A percentile compares a stretch with the other conserved stretches of the same genome.
Evolutionary conservation across 2,888 invertebrate genomes (phyloP).

Genomic region (Caenorhabditis japonica): DNA sequence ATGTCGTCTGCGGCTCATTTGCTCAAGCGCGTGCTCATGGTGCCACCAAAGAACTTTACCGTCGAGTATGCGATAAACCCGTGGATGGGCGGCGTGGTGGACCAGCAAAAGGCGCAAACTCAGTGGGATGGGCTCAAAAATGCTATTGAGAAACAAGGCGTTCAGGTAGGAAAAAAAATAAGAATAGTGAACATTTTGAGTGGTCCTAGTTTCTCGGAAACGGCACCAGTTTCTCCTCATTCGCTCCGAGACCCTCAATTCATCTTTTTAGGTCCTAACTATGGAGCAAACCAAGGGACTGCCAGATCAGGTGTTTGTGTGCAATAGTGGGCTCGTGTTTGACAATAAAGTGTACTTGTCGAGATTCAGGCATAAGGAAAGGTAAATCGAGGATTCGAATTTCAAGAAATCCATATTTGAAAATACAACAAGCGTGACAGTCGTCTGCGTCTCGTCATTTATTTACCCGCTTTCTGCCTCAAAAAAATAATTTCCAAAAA

Average conservation of each 20-base stretch:
- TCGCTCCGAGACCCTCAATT: no score
- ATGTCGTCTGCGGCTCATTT: constrained; percentile 69
- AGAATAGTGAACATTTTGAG: no score
- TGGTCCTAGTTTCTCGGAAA: no score
- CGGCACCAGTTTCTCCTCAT: no score
- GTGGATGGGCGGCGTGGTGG: constrained; percentile 77
- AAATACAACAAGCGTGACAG: no score
- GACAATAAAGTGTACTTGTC: constrained; percentile 75
- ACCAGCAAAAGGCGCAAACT: constrained; percentile 66
- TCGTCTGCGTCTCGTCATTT: no score
- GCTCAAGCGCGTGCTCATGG: constrained; percentile 75
- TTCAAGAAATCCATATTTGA: background rate
- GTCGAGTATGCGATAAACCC: constrained; percentile 76
- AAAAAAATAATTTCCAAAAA: no score
- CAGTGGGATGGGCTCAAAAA: constrained; percentile 74
- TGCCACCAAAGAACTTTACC: constrained; percentile 75
- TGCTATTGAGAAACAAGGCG: constrained; percentile 74
- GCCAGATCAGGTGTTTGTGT: constrained; percentile 77
- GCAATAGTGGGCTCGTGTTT: constrained; percentile 75
- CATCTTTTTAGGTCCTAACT: no score
- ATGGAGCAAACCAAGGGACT: constrained; percentile 72
- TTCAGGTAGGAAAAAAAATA: no score
- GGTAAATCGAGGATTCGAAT: constrained; percentile 41
- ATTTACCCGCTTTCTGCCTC: no score
- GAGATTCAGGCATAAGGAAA: constrained; percentile 74